These are phyloP conservation scores for Xanthorhoe spadicearia DNA, from an alignment of 2,888 invertebrate genomes.

Conservation along the genomic window DNA sequence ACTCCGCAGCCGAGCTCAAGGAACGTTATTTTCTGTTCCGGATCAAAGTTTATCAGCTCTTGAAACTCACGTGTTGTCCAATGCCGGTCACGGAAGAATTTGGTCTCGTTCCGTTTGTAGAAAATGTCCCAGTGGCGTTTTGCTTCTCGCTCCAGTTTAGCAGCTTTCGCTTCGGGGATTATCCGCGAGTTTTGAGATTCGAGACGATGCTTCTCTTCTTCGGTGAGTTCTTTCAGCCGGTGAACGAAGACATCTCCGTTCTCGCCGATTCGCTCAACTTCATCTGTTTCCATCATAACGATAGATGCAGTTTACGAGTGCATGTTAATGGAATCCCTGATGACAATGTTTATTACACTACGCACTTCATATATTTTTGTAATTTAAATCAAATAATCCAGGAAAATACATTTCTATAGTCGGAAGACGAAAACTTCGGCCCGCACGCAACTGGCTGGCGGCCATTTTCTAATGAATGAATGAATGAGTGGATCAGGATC, in stretches of 20 bases:
- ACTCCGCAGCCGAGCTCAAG: conserved; percentile 98
- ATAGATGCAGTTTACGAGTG: neutral
- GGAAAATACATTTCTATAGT: neutral
- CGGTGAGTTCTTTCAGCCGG: conserved; percentile 81
- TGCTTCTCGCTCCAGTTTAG: conserved; percentile 91
- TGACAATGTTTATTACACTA: neutral
- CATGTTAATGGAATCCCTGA: neutral
- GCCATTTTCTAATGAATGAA: neutral
- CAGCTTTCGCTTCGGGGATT: conserved; percentile 88
- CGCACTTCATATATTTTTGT: conserved; percentile 4
- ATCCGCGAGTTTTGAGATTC: conserved; percentile 86
- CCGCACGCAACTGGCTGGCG: too few species aligned
- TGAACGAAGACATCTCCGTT: conserved; percentile 67
- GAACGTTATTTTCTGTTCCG: conserved; percentile 85
- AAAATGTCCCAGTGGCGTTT: conserved; percentile 98
- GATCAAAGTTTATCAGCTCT: conserved; percentile 87
- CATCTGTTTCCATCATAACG: conserved; percentile 70
- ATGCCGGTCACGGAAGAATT: conserved; percentile 97
- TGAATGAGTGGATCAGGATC: neutral
- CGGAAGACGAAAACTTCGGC: too few species aligned
- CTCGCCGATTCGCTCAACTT: conserved; percentile 47
- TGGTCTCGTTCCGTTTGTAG: conserved; percentile 96
- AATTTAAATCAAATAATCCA: neutral
- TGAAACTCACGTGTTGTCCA: conserved; percentile 98
- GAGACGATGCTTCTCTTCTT: conserved; percentile 86